Conservation (phyloP, 2,113 vertebrate species). For the Narcine bancroftii region DNA sequence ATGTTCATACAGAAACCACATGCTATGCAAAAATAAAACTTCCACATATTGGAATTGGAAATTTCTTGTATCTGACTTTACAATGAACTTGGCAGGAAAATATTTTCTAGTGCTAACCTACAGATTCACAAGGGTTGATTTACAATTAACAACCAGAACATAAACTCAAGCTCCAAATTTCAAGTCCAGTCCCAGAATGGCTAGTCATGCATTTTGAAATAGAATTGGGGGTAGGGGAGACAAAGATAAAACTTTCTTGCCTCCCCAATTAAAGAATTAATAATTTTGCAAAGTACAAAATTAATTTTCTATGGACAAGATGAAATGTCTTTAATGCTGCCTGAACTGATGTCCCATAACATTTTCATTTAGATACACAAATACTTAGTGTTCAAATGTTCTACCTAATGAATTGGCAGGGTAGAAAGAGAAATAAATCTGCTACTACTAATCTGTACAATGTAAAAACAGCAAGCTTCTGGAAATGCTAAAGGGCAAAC, state of each 20-base stretch:
- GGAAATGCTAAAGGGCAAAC: not conserved
- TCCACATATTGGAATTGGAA: not conserved
- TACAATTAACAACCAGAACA: not conserved
- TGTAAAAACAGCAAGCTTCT: not conserved
- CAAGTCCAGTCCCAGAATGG: not conserved
- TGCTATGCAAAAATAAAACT: not conserved
- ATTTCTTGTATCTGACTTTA: not conserved
- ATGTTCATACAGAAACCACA: not conserved
- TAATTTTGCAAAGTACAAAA: not conserved
- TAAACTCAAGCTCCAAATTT: not conserved
- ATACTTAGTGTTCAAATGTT: not conserved
- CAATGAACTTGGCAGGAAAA: not conserved
- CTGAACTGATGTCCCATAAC: too few relatives aligned
- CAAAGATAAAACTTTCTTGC: not conserved
- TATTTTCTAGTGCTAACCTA: not conserved
- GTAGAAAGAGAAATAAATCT: not conserved
- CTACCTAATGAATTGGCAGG: not conserved
- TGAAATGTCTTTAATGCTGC: not conserved
- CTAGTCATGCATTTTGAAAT: not conserved
- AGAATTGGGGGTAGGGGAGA: not conserved
- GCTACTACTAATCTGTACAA: not conserved
- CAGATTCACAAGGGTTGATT: not conserved
- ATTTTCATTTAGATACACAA: too few relatives aligned
- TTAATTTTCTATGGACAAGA: not conserved
- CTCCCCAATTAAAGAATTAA: not conserved